phyloP scores from a whole-genome alignment of 2,797 vertebrate species.

The Enteromius viviparus region DNA sequence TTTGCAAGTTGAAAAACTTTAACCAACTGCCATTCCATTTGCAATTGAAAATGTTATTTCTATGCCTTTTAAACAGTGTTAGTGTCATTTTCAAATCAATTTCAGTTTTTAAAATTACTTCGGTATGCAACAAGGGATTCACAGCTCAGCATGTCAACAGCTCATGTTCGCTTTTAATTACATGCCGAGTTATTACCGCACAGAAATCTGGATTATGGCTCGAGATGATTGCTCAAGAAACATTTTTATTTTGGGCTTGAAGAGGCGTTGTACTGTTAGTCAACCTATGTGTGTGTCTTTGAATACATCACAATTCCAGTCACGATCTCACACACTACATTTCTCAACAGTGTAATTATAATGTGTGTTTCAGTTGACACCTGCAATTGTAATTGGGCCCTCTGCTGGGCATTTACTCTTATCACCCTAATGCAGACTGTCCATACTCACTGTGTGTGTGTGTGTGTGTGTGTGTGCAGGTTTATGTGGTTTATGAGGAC shows the following conservation, averaged over 20 bases:
- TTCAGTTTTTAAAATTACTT: conserved; percentile 1
- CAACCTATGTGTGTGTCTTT: conserved; percentile 9
- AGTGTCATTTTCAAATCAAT: conserved; percentile 1
- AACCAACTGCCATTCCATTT: background rate
- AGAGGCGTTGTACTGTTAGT: background rate
- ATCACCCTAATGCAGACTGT: conserved; percentile 73
- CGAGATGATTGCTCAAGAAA: conserved; percentile 19
- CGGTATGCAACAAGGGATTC: conserved; percentile 23
- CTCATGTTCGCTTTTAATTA: conserved; percentile 33
- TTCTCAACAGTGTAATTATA: conserved; percentile 55
- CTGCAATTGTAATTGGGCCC: conserved; percentile 75
- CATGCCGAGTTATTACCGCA: conserved; percentile 8
- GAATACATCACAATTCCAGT: conserved; percentile 59
- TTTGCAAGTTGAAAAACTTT: conserved; percentile 24
- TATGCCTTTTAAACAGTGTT: conserved; percentile 16
- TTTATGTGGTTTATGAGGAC: too few species aligned
- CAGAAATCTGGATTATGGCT: conserved; percentile 21
- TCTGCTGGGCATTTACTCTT: conserved; percentile 67
- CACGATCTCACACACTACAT: conserved; percentile 38
- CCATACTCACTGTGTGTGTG: conserved; percentile 31
- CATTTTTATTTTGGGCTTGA: background rate
- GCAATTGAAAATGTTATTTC: background rate
- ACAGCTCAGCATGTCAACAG: conserved; percentile 25
- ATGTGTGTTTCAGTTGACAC: conserved; percentile 73
- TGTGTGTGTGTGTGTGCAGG: too few species aligned